Evolutionary conservation across 2,113 vertebrate species (phyloP).

Genomic region (Tenrec ecaudatus): DNA sequence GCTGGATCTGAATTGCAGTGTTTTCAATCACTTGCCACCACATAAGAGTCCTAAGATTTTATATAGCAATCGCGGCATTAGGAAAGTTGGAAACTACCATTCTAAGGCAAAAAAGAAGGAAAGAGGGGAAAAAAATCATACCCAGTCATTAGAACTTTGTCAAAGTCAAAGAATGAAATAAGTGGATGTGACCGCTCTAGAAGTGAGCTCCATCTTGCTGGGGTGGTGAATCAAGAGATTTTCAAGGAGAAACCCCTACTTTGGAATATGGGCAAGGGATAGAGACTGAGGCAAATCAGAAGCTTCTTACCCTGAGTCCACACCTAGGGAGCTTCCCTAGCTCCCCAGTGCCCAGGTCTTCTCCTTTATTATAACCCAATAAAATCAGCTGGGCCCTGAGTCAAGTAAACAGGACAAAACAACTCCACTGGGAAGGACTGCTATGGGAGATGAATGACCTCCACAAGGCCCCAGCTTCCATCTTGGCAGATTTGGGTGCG

Average conservation of each 20-base stretch:
- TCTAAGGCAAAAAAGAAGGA: too few species aligned
- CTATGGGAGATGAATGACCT: too few species aligned
- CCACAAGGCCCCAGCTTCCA: too few species aligned
- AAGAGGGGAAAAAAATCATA: background rate
- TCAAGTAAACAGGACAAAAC: too few species aligned
- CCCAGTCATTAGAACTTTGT: background rate
- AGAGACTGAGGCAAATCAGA: background rate
- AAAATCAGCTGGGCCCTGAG: background rate
- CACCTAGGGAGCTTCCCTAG: background rate
- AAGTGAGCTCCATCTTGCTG: background rate
- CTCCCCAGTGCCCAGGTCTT: background rate
- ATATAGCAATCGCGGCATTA: background rate
- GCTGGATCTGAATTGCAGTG: background rate
- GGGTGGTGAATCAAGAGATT: background rate
- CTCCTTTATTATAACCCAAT: background rate
- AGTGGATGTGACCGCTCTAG: background rate
- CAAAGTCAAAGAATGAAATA: background rate
- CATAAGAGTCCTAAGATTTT: slow-evolving; percentile 18
- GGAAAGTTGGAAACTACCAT: too few species aligned
- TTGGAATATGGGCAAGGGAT: background rate
- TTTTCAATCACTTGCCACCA: background rate
- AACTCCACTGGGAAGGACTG: too few species aligned
- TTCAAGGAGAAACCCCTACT: background rate
- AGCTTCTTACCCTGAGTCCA: background rate
- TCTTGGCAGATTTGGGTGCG: background rate